phyloP scores from a whole-genome alignment of 2,113 vertebrate species.

The Pseudorasbora parva region DNA sequence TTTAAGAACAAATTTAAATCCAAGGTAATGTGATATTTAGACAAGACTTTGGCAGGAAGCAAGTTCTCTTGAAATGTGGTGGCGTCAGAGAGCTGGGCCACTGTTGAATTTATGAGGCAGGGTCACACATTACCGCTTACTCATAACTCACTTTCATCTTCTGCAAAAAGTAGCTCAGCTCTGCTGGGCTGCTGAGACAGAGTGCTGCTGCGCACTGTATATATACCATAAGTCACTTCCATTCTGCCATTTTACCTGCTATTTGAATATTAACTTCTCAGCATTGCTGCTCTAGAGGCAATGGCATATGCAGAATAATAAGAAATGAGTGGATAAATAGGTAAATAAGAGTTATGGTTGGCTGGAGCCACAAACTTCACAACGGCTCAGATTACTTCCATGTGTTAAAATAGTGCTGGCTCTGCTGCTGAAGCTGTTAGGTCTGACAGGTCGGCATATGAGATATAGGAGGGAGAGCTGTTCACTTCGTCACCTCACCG shows the following conservation, averaged over 20 bases:
- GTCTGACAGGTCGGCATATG: conserved; percentile 31
- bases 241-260: neutral
- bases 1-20: neutral
- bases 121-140: neutral
- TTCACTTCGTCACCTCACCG: conserved; percentile 44
- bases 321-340: conserved; percentile 42
- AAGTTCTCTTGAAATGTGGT: conserved; percentile 23
- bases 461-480: conserved; percentile 49
- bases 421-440: conserved; percentile 59
- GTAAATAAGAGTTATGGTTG: conserved; percentile 65
- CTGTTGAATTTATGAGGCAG: conserved; percentile 1
- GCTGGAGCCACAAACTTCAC: conserved; percentile 61
- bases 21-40: neutral
- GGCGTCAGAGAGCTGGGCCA: neutral
- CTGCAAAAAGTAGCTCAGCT: neutral
- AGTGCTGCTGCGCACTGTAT: neutral
- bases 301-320: neutral
- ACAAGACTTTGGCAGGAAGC: conserved; percentile 13
- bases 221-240: neutral
- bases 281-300: neutral
- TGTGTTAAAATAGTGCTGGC: conserved; percentile 76
- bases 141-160: conserved; percentile 26
- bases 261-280: neutral
- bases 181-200: neutral
- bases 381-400: conserved; percentile 71